Conservation (phyloP, 2,888 invertebrate species). For the Aradus depressus region DNA sequence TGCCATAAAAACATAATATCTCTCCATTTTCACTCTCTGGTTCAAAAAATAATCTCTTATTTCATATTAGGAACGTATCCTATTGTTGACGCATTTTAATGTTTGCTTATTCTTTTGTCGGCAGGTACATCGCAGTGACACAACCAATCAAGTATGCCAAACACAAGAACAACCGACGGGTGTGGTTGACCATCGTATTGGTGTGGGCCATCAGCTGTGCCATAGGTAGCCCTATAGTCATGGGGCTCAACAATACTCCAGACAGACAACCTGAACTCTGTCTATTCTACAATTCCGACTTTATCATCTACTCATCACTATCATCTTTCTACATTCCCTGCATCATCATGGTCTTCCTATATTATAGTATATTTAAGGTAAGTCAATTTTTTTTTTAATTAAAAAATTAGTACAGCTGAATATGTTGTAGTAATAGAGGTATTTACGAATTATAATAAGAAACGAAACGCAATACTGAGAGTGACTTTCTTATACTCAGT, state of each 20-base stretch:
- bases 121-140: slow-evolving; percentile 96
- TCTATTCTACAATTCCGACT: slow-evolving; percentile 94
- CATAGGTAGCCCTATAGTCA: slow-evolving; percentile 90
- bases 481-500: too few relatives aligned
- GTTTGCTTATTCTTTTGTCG: too few relatives aligned
- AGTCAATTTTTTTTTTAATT: slow-evolving; percentile 27
- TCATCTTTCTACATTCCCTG: slow-evolving; percentile 98
- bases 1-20: too few relatives aligned
- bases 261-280: slow-evolving; percentile 74
- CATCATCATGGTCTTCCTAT: slow-evolving; percentile 95
- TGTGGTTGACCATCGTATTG: slow-evolving; percentile 85
- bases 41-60: too few relatives aligned
- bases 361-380: slow-evolving; percentile 95
- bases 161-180: slow-evolving; percentile 90
- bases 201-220: slow-evolving; percentile 94
- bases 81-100: too few relatives aligned
- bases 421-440: too few relatives aligned
- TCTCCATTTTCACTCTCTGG: too few relatives aligned
- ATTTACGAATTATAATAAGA: too few relatives aligned
- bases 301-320: slow-evolving; percentile 94
- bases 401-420: too few relatives aligned
- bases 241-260: slow-evolving; percentile 90
- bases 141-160: slow-evolving; percentile 98
- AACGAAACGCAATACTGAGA: too few relatives aligned
- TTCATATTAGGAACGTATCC: too few relatives aligned